Percentiles rank a stretch among this genome's conserved stretches.
phyloP scores from a whole-genome alignment of 2,113 vertebrate genomes.

The Carollia perspicillata region DNA sequence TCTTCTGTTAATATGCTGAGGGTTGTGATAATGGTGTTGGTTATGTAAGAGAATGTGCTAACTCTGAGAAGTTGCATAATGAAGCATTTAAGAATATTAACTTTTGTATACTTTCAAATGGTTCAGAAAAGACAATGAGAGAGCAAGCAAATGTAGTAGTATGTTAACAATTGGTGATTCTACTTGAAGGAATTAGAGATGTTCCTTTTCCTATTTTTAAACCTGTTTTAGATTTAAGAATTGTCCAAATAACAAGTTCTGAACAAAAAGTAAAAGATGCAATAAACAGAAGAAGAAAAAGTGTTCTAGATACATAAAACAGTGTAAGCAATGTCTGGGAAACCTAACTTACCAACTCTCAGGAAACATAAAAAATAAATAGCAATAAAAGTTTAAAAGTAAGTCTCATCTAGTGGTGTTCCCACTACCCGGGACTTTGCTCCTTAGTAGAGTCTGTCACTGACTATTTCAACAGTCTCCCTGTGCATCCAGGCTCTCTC shows the following conservation, averaged over 20 bases:
- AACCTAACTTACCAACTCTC: neutral
- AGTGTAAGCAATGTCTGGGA: neutral
- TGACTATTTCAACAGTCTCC: neutral
- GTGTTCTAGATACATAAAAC: neutral
- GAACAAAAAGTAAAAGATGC: neutral
- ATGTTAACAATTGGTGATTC: neutral
- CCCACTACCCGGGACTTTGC: neutral
- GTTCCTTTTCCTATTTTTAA: neutral
- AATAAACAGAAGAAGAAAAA: neutral
- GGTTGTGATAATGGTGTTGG: neutral
- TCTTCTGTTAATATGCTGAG: neutral
- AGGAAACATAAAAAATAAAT: neutral
- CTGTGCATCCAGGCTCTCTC: neutral
- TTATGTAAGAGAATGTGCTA: neutral
- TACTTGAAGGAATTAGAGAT: neutral
- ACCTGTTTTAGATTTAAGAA: neutral
- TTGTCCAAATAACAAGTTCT: slow-evolving; percentile 16
- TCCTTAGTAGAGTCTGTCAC: neutral
- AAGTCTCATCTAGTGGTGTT: neutral
- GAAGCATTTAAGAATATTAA: neutral
- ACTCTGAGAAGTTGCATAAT: neutral
- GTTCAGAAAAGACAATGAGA: neutral
- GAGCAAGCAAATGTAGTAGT: neutral
- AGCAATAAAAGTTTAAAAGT: neutral
- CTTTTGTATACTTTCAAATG: neutral